Evolutionary conservation across 1,140 invertebrate species (phyloP), one percentile per base, ranked within the genome.

Genomic region (Saccostrea glomerata): DNA sequence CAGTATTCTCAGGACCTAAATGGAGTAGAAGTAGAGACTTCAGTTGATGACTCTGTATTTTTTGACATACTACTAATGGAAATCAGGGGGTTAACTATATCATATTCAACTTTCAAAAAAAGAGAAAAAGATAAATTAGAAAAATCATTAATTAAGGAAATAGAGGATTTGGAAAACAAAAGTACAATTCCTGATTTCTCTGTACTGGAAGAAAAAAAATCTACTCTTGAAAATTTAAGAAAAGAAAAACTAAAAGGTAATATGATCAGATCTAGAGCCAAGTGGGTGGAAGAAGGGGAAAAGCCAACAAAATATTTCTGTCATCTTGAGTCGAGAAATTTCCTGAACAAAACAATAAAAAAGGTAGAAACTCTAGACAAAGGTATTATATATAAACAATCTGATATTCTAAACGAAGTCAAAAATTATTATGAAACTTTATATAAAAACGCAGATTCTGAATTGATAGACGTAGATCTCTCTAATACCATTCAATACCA

Each of bases 241-340:
- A 70, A 88, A 55, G 20, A 85, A 56, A 88, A 88, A 86, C 30
- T 85, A 20, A 60, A 82, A 36, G 84, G 87, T 6, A 55, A 85
- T 82, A 1, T 86, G 58, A 86, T 88, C 1, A 85, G 87, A 85
- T 56, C 87, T 23, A 85, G 56, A 60, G 84, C 84, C 58, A 85
- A 82, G 85, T 88, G 87, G 87, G 58, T 88, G 15, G 87, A 82
- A 40, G 84, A 88, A 63, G 87, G 87, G 3, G 87, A 88, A 86
- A 85, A 82, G 73, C 87, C 87, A 9, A 25, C 83, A 17, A 88
- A 82, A 56, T 88, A 85, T 63, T 88, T 88, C 47, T 88, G 83
- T 82, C 30, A 58, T 36, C 13, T 88, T 25, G 84, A 84, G 1
- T 20, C 1, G 7, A 7, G 83, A 6, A 84, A 84, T 2, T 84